Evolutionary conservation across 2,113 vertebrate genomes (phyloP).

Genomic region (Cygnus atratus): DNA sequence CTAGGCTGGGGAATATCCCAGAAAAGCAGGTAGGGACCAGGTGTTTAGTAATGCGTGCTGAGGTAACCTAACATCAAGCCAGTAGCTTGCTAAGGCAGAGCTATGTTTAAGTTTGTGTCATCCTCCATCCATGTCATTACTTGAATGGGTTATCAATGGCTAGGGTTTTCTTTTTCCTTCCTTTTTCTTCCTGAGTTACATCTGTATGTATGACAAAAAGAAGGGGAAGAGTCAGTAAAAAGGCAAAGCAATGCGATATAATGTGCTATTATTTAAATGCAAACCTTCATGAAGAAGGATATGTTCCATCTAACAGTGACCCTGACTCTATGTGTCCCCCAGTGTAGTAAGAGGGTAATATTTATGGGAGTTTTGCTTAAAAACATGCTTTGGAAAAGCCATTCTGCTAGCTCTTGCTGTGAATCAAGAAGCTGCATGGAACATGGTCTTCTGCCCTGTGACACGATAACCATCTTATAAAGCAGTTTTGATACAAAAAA

Average conservation of each 20-base stretch:
- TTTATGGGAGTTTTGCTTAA: background rate
- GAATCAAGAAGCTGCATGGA: background rate
- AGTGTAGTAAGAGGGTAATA: background rate
- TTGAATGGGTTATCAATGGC: background rate
- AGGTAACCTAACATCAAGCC: background rate
- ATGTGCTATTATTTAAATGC: background rate
- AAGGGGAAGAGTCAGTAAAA: background rate
- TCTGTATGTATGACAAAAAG: background rate
- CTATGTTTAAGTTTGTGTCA: background rate
- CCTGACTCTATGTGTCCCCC: background rate
- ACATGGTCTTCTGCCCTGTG: background rate
- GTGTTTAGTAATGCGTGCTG: background rate
- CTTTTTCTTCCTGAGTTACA: background rate
- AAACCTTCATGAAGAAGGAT: background rate
- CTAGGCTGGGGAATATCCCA: background rate
- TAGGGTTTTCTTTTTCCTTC: background rate
- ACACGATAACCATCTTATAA: background rate
- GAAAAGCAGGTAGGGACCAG: background rate
- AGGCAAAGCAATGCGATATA: background rate
- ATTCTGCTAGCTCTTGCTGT: background rate
- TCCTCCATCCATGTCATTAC: rapidly evolving
- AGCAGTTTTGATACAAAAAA: background rate
- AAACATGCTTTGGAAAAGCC: background rate
- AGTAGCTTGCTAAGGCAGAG: background rate
- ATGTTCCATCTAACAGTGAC: background rate